Base-by-base conservation (phyloP, 2,113 vertebrate genomes). In the Pampusana beccarii region DNA sequence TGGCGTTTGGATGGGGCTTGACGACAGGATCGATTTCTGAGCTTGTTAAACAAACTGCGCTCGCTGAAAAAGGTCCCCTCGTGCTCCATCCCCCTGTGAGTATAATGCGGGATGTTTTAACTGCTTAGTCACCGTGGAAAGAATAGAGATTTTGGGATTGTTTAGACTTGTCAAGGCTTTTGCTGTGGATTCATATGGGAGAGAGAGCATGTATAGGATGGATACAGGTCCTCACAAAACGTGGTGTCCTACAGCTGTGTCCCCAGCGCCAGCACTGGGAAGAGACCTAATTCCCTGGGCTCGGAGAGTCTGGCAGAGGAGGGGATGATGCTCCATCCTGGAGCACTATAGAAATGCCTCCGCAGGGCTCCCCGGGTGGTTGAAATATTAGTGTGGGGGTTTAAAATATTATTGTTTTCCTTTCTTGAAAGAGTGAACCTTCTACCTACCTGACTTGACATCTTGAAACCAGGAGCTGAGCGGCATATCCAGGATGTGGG, bases 121-220 rank as follows among this genome's bases (percentile, higher is more conserved):
- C 56, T 46, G 25, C 87, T 53, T 4, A 5, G 6, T 10, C 11
- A 7, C 73, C 53, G 1, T 0, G 15, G 16, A 53, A 28, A 31
- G 61, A 29, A 10, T 1, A 2, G 48, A 16, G 74, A 15, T 12
- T 12, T 13, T 1, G 21, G 80, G 53, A 9, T 62, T 1, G 1
- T 20, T n/a, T n/a, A 31, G 51, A 7, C 19, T 10, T 13, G 5
- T 7, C 11, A 5, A 33, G 75, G 1, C 8, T 78, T 61, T 26
- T 36, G n/a, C 50, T 25, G 36, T 17, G 54, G 58, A 10, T 61
- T 51, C 7, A 0, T 13, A n/a, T 24, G 48, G 21, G 24, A 50
- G 23, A 44, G 29, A 15, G 46, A 66, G 46, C 15, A 4, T 0
- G 1, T 9, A 1, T 0, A 2, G 24, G 44, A 11, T 0, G 0